Percentiles rank a stretch among this genome's conserved stretches.
Evolutionary conservation across 2,113 vertebrate species (phyloP).

Genomic region (Corythaeola cristata): DNA sequence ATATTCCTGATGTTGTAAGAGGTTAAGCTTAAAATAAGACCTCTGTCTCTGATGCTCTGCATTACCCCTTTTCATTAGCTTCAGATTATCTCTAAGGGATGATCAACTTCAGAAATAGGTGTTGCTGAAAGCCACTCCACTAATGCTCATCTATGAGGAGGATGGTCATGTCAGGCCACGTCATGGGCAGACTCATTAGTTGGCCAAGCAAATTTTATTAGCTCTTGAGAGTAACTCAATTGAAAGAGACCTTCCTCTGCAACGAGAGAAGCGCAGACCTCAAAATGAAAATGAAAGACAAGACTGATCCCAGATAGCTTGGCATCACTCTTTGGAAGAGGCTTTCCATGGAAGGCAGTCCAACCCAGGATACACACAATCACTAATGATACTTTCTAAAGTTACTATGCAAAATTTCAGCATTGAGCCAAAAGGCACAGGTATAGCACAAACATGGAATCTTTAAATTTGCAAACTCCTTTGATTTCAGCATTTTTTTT

Average conservation of each 20-base stretch:
- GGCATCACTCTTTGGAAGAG: background rate
- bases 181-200: background rate
- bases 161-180: fast-evolving
- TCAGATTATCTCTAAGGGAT: background rate
- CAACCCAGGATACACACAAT: background rate
- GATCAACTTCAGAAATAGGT: background rate
- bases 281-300: background rate
- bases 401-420: background rate
- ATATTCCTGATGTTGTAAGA: background rate
- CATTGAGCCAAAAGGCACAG: background rate
- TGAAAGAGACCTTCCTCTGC: background rate
- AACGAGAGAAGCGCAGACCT: background rate
- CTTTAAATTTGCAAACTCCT: background rate
- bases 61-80: background rate
- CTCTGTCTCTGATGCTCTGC: background rate
- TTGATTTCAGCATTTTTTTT: background rate
- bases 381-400: background rate
- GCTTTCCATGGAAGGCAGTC: background rate
- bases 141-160: background rate
- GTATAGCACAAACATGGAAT: background rate
- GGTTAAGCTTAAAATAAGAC: background rate
- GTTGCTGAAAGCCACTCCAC: background rate
- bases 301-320: background rate
- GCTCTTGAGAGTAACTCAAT: background rate
- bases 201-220: background rate